phyloP scores from a whole-genome alignment of 1,140 invertebrate genomes.

The Drosophila ambigua region DNA sequence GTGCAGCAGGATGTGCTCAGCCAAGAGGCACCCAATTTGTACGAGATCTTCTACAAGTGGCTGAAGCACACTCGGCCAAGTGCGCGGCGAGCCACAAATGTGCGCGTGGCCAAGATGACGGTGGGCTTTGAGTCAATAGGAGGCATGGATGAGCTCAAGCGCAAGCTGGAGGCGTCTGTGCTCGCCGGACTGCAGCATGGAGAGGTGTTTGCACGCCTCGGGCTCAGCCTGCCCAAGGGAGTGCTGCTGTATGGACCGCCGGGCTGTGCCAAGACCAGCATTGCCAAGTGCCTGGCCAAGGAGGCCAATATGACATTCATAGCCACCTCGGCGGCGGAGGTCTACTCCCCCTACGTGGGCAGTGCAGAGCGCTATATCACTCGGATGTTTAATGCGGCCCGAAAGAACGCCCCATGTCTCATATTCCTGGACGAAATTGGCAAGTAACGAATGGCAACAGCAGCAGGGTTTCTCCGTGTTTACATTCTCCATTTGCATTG shows the following conservation, averaged over 20 bases:
- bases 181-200: constrained; percentile 88
- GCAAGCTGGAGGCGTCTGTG: constrained; percentile 86
- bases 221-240: constrained; percentile 86
- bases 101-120: constrained; percentile 84
- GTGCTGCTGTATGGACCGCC: constrained; percentile 91
- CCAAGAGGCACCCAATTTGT: constrained; percentile 15
- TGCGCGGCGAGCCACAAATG: constrained; percentile 85
- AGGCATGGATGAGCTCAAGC: constrained; percentile 87
- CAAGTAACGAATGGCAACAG: constrained; percentile 34
- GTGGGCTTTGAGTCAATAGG: constrained; percentile 87
- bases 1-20: constrained; percentile 43
- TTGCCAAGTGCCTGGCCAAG: constrained; percentile 88
- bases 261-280: constrained; percentile 90
- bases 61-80: constrained; percentile 75
- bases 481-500: constrained; percentile 21
- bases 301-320: constrained; percentile 87
- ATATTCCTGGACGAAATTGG: constrained; percentile 92
- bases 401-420: constrained; percentile 88
- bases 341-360: constrained; percentile 89
- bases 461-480: no score
- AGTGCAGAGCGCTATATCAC: constrained; percentile 87
- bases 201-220: constrained; percentile 86
- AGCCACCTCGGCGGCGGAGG: constrained; percentile 87
- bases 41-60: constrained; percentile 32
- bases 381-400: constrained; percentile 88